Evolutionary conservation across 2,113 vertebrate species (phyloP), one percentile per base, ranked within the genome.

Genomic region (Neolamprologus fasciatus): DNA sequence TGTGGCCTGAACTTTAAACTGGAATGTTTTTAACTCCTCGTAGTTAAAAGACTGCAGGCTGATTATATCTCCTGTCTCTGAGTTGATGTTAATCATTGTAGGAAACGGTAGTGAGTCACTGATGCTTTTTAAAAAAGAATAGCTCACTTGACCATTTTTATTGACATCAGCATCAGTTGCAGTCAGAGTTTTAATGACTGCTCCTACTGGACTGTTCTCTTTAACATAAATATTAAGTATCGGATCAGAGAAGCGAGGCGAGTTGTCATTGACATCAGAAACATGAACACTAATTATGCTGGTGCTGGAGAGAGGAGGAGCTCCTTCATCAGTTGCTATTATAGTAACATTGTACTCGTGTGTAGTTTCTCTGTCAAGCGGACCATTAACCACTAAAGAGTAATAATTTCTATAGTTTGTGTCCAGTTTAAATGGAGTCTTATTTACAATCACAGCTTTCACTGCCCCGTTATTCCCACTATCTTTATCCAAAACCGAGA

Each of bases 1-100:
- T 83, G 89, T 94, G 83, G 97, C 97, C 94, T 97, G 96, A 86
- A 98, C 95, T 51, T 97, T 95, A 83, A 98, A 97, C 42, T 88
- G 85, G 89, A 98, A 82, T 1, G 80, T 96, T 83, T 94, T 96
- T 54, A 97, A 82, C 71, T 94, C 93, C 83, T 98, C 98, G 28
- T 96, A 97, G 86, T 98, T 97, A 96, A 98, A 97, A 87, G 96
- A 94, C 86, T 94, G 79, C 89, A 95, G 95, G 47, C 96, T 97
- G 89, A 96, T 95, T 92, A 98, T 96, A n/a, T 95, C 96, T 10
- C 83, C 87, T 1, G 66, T 82, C 3, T 89, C 93, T 8, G 94
- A 88, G 84, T 96, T 96, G n/a, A 79, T 79, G 2, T 47, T 79
- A 31, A 79, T 19, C 73, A 79, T n/a, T 31, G 23, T 47, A 51